Conservation (phyloP, 1,140 invertebrate species). For the Calephelis nemesis region DNA sequence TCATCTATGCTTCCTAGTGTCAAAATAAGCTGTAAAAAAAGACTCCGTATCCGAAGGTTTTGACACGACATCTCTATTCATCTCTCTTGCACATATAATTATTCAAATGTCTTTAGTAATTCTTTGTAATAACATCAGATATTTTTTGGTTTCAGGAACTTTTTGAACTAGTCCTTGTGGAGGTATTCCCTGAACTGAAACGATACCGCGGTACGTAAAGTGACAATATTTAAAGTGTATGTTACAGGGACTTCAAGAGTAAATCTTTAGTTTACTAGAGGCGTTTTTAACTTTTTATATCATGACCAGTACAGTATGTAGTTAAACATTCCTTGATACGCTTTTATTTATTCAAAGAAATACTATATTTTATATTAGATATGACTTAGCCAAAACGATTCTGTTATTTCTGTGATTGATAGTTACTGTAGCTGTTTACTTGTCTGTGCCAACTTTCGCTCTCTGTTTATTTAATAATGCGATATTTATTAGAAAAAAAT, state of each 20-base stretch:
- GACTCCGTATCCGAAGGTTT: too few relatives aligned
- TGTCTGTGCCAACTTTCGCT: constrained; percentile 3
- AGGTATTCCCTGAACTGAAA: constrained; percentile 88
- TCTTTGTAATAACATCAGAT: background rate
- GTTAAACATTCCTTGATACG: background rate
- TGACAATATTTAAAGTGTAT: constrained; percentile 17
- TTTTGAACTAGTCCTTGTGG: constrained; percentile 85
- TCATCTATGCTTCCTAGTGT: too few relatives aligned
- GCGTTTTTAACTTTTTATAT: background rate
- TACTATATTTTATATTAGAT: background rate
- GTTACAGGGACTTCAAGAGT: constrained; percentile 28
- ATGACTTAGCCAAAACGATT: constrained; percentile 7
- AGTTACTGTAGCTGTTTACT: constrained; percentile 8
- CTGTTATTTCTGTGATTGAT: constrained; percentile 9
- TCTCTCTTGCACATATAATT: too few relatives aligned
- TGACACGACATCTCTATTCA: too few relatives aligned
- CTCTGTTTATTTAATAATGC: constrained; percentile 6
- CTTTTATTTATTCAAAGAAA: constrained; percentile 1
- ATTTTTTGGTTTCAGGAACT: constrained; percentile 83
- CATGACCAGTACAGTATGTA: too few relatives aligned
- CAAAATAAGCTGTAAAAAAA: too few relatives aligned
- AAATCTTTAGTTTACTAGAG: constrained; percentile 8
- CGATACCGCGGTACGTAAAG: constrained; percentile 56
- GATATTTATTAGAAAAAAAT: background rate
- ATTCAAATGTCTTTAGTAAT: too few relatives aligned